phyloP scores from a whole-genome alignment of 2,113 vertebrate species.

The Carassius gibelio region DNA sequence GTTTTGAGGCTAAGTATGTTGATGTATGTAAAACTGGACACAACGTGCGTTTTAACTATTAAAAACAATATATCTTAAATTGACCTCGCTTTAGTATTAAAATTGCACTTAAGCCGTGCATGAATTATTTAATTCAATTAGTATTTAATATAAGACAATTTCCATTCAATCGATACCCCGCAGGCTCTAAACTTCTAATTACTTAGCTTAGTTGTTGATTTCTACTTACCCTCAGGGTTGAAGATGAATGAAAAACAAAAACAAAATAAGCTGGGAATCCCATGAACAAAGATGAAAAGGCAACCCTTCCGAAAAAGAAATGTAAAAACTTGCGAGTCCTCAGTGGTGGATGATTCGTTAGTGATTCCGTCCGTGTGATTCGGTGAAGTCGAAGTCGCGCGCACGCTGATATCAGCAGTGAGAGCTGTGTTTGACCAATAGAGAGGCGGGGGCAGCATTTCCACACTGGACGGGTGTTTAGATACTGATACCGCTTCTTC shows the following conservation, averaged over 20 bases:
- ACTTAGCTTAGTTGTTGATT: neutral
- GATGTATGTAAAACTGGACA: neutral
- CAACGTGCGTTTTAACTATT: neutral
- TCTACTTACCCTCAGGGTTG: conserved; percentile 19
- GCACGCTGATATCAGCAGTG: neutral
- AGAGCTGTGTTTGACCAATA: conserved; percentile 12
- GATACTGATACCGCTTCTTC: neutral
- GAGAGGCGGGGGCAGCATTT: neutral
- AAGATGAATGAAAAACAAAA: neutral
- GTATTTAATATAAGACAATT: neutral
- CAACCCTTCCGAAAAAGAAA: neutral
- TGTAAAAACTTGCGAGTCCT: neutral
- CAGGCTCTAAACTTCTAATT: neutral
- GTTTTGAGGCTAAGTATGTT: neutral
- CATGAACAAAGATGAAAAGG: neutral
- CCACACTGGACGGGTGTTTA: neutral
- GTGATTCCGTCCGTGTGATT: neutral
- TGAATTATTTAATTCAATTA: neutral
- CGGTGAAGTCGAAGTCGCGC: neutral
- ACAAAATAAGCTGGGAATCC: neutral
- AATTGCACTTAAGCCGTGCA: neutral
- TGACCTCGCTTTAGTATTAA: no score
- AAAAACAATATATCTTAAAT: neutral
- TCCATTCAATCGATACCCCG: neutral
- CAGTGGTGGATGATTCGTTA: neutral